Percentiles rank a stretch among this genome's conserved stretches.
phyloP scores from a whole-genome alignment of 2,113 vertebrate species.

The Platanista minor region DNA sequence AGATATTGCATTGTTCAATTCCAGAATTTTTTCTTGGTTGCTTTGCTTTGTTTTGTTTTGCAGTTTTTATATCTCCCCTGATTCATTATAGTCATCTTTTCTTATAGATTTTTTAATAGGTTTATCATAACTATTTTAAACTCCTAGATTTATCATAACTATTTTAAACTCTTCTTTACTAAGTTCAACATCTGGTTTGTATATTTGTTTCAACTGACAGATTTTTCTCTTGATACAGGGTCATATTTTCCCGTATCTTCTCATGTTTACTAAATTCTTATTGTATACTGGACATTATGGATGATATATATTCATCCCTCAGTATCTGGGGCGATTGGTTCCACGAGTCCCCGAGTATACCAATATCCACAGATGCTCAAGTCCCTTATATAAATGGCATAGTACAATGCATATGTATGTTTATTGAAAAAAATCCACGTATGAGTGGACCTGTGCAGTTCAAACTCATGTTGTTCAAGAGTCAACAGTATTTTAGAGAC shows the following conservation, averaged over 20 bases:
- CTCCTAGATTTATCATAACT: not conserved
- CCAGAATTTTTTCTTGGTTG: not conserved
- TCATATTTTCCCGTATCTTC: not conserved
- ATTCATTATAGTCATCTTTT: not conserved
- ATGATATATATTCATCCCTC: not conserved
- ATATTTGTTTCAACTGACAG: not conserved
- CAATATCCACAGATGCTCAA: not conserved
- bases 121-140: not conserved
- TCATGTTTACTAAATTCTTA: not conserved
- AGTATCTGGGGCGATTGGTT: not conserved
- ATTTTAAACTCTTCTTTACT: not conserved
- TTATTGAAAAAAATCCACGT: not conserved
- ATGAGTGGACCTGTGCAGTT: not conserved
- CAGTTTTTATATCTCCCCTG: not conserved
- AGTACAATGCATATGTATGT: not conserved
- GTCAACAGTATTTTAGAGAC: not conserved
- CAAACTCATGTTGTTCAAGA: not conserved
- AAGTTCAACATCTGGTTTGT: not conserved
- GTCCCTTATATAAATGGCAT: not conserved
- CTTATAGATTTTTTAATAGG: not conserved
- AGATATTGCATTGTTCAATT: not conserved
- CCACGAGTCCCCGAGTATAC: not conserved
- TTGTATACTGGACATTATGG: not conserved
- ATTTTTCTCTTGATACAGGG: not conserved
- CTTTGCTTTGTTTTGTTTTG: not conserved